phyloP scores from a whole-genome alignment of 2,797 vertebrate species.

The Ptychobarbus kaznakovi region DNA sequence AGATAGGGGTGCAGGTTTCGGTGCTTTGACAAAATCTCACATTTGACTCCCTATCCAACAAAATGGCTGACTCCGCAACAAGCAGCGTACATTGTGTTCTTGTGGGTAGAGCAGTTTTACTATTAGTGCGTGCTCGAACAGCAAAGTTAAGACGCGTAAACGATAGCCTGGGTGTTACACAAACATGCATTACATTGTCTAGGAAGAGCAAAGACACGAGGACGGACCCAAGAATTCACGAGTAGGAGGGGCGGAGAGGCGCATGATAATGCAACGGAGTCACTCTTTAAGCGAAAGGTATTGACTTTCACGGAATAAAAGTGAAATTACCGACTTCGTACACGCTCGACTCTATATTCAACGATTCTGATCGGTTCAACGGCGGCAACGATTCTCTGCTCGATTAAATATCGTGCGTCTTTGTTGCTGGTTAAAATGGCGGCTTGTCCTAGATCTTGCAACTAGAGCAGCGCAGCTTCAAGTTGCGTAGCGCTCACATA shows the following conservation, averaged over 20 bases:
- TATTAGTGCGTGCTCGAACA: not conserved
- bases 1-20: constrained; percentile 3
- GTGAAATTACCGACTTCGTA: not conserved
- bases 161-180: constrained; percentile 31
- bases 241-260: constrained; percentile 80
- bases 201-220: constrained; percentile 51
- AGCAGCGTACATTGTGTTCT: constrained; percentile 24
- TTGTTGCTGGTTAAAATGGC: constrained; percentile 87
- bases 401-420: constrained; percentile 65
- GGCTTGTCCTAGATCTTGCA: constrained; percentile 82
- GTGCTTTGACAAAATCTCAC: constrained; percentile 10
- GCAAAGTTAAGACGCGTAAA: constrained; percentile 24
- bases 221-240: constrained; percentile 73
- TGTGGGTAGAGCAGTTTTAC: not conserved
- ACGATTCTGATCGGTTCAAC: not conserved
- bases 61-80: constrained; percentile 68
- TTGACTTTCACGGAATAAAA: constrained; percentile 67
- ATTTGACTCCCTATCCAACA: constrained; percentile 59
- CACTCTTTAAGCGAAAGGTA: constrained; percentile 68
- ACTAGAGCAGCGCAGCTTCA: constrained; percentile 75
- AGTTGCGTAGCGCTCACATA: constrained; percentile 56
- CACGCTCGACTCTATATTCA: not conserved
- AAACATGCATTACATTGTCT: constrained; percentile 47
- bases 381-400: not conserved
- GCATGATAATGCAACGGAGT: constrained; percentile 67